Evolutionary conservation across 2,113 vertebrate genomes (phyloP), one percentile per base, ranked within the genome.

Genomic region (Gavialis gangeticus): DNA sequence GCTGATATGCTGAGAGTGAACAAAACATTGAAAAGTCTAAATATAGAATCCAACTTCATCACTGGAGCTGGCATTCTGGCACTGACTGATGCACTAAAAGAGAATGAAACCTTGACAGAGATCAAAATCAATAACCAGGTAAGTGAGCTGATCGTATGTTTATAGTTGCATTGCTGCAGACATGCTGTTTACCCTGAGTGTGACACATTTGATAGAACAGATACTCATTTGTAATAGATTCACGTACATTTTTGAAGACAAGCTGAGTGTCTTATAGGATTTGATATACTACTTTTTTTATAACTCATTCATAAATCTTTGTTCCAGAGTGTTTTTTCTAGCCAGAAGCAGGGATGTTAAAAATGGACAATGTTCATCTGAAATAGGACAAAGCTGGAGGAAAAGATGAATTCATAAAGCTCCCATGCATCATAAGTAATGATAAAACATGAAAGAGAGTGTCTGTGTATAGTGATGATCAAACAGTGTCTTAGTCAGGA

Each of bases 111-210:
- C 0, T 96, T 99, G 93, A 97, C 95, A 28, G 99, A 99, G 97
- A 98, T 99, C 97, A 99, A 99, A 98, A 99, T 99, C 54, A 99
- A 99, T 97, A 99, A 99, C 97, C 99, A 99, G 99, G 99, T 99
- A 82, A 79, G 83, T 69, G 57, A 75, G 62, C 2, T 55, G 54
- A 5, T 63, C 58, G 30, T 54, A 24, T 57, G 34, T 55, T 6
- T 28, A 4, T 10, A 46, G 73, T 76, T 67, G 63, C 90, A 24
- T 76, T 14, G 54, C 2, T 63, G 28, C 19, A 55, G 22, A 3
- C 56, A 25, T 12, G 21, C 56, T 27, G 18, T 24, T 76, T 92
- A 0, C 59, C 30, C 11, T 56, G 54, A 15, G 34, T 46, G 4
- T 81, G 34, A 78, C 25, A 71, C 21, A 30, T 37, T 71, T 46